Evolutionary conservation across 2,113 vertebrate genomes (phyloP).

Genomic region (Empidonax traillii): DNA sequence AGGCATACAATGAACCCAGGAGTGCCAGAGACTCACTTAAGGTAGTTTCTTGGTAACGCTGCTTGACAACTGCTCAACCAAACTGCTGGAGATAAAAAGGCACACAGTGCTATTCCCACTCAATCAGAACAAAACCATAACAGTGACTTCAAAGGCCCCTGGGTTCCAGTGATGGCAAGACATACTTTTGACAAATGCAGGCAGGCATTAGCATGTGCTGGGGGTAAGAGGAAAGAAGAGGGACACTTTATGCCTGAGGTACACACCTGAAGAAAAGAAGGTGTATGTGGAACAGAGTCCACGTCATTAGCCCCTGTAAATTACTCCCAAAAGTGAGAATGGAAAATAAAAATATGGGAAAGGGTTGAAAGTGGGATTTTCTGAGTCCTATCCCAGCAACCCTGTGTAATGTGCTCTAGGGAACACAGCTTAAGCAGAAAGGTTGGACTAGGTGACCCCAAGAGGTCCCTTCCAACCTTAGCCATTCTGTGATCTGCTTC

Average conservation of each 20-base stretch:
- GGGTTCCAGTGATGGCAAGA: background rate
- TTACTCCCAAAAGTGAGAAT: background rate
- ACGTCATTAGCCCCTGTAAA: background rate
- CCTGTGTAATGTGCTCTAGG: background rate
- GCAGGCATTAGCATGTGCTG: background rate
- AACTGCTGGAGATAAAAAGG: background rate
- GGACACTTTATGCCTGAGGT: rapidly evolving
- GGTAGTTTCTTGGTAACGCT: background rate
- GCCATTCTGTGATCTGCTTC: background rate
- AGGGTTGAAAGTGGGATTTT: background rate
- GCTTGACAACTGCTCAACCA: background rate
- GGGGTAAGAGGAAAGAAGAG: background rate
- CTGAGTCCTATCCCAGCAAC: rapidly evolving
- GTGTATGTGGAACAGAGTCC: background rate
- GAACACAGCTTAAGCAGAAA: background rate
- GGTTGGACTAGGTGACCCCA: background rate
- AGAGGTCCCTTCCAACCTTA: background rate
- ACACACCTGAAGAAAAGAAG: background rate
- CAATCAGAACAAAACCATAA: background rate
- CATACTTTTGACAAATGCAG: background rate
- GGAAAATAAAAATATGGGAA: background rate
- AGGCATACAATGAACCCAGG: background rate
- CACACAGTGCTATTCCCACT: background rate
- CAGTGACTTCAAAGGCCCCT: background rate
- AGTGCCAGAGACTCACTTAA: background rate